Base-by-base conservation (phyloP, 2,888 invertebrate genomes). In the Nasonia oneida region DNA sequence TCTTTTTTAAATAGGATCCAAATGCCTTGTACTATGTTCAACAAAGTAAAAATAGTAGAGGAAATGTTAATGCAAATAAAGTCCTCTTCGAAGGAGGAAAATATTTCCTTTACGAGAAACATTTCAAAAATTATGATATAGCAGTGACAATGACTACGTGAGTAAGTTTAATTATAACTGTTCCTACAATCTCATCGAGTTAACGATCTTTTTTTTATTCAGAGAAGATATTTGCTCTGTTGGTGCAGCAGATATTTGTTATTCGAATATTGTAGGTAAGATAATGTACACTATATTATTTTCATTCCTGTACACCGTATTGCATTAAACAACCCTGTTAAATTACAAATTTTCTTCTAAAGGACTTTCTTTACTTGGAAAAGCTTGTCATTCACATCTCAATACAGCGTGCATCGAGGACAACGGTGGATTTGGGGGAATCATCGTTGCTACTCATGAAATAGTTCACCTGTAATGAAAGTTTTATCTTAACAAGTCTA, bases 1-100 rank as follows among this genome's bases (percentile, higher is more conserved):
- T n/a, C 29, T 14, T 8, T 29, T 37, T 76, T 57, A 18, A 37
- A 23, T 61, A 77, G 77, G 77, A 77, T 77, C 39, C 37, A 39
- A 57, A 57, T 39, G 61, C 77, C 14, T n/a, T 77, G 12, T 77
- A 39, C 61, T 77, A 61, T n/a, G 15, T 77, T 10, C 12, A 77
- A n/a, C 39, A 77, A 77, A 77, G 29, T 77, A 77, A 77, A 77
- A 12, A 77, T 39, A 3, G 3, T 14, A 15, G 3, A 8, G 77
- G 77, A 61, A 1, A 42, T 39, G 77, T 77, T 3, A 50, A 75
- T 50, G 74, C 29, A 75, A 75, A 75, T 10, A 50, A 50, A 50
- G 74, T 75, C n/a, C 50, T 75, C 15, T 75, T 75, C 6, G 50
- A 75, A 29, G 39, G 29, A 29, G 74, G 74, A 47, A 75, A 75